These are phyloP conservation scores for Mustela nigripes DNA, from an alignment of 2,113 vertebrate species.

Conservation along the genomic window DNA sequence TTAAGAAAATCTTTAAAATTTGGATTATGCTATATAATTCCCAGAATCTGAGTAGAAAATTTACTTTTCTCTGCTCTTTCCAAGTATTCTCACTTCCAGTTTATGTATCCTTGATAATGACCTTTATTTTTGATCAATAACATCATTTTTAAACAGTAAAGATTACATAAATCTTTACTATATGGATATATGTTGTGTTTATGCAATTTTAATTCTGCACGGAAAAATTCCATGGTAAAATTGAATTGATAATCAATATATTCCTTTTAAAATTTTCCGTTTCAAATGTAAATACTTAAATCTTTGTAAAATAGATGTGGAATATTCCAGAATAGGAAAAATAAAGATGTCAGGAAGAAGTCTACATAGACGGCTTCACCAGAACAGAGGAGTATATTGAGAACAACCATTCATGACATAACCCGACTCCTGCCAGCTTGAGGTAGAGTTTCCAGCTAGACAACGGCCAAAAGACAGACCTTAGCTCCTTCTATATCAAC, in stretches of 20 bases:
- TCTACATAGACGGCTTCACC: not conserved
- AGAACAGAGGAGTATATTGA: not conserved
- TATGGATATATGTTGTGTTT: not conserved
- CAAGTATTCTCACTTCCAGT: not conserved
- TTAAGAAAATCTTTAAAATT: not conserved
- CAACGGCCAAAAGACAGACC: not conserved
- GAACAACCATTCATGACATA: not conserved
- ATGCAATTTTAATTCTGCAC: not conserved
- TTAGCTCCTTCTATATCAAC: not conserved
- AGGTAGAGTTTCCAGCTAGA: not conserved
- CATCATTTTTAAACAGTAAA: not conserved
- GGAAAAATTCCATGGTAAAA: not conserved
- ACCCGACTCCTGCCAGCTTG: not conserved
- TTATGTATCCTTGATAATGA: not conserved
- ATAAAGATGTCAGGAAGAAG: not conserved
- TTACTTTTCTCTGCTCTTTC: not conserved
- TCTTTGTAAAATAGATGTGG: not conserved
- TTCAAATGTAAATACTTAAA: conserved; percentile 14
- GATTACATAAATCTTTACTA: not conserved
- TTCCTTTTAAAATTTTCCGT: not conserved
- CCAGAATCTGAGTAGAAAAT: not conserved
- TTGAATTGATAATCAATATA: not conserved
- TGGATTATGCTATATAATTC: not conserved
- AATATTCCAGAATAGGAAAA: not conserved
- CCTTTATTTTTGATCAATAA: not conserved